Conservation (phyloP, 2,888 invertebrate species). For the Anagyrus pseudococci region DNA sequence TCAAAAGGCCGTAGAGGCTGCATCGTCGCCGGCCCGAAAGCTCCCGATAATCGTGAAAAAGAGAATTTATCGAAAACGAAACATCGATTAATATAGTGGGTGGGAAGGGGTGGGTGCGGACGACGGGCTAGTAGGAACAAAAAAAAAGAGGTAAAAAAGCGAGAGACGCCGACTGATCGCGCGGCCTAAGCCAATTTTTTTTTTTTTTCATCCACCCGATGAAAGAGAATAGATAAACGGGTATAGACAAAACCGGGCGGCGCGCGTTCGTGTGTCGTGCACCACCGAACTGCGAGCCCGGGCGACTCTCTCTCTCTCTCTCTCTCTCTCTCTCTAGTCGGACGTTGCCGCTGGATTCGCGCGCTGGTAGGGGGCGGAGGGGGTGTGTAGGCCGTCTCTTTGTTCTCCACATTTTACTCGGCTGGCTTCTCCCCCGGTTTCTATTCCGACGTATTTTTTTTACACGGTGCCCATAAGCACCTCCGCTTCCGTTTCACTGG, state of each 20-base stretch:
- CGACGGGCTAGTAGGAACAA: constrained; percentile 6
- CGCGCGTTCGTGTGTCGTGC: constrained; percentile 24
- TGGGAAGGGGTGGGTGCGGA: not conserved
- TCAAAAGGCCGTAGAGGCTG: too few relatives aligned
- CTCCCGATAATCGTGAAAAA: constrained; percentile 24
- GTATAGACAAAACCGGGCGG: constrained; percentile 23
- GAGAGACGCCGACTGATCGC: constrained; percentile 15
- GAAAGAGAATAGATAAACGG: constrained; percentile 40
- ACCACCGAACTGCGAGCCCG: constrained; percentile 27
- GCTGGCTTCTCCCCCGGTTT: constrained; percentile 32
- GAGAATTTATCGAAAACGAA: constrained; percentile 37
- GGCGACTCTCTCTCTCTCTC: not conserved
- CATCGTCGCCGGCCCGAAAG: not conserved
- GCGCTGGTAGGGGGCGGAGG: too few relatives aligned
- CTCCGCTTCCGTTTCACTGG: constrained; percentile 45
- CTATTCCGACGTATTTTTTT: constrained; percentile 40
- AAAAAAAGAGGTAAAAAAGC: too few relatives aligned
- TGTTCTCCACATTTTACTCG: constrained; percentile 40
- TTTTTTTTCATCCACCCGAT: constrained; percentile 22
- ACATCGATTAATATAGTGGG: constrained; percentile 28
- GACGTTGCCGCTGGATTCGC: constrained; percentile 12
- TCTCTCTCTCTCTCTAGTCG: not conserved
- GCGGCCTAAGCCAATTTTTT: constrained; percentile 29
- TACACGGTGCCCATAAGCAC: constrained; percentile 36
- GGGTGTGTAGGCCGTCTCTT: constrained; percentile 34